A percentile compares a stretch with the other conserved stretches of the same genome.
Evolutionary conservation across 2,888 invertebrate species (phyloP).

Genomic region (Carterocephalus palaemon): DNA sequence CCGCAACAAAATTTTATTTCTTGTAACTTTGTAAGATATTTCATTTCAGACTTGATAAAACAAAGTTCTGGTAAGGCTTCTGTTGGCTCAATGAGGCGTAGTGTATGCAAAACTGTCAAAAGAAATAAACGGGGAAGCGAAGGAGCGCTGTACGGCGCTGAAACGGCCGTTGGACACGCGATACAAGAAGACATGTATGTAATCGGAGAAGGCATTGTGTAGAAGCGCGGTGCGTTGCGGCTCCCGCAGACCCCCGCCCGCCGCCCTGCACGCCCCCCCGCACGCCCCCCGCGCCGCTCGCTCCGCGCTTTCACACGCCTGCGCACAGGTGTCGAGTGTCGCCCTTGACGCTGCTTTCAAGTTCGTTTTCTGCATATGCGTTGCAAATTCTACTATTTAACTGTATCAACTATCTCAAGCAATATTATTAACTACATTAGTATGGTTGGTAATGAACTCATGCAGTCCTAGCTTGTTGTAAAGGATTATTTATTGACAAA

Average conservation of each 20-base stretch:
- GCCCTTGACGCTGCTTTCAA: conserved; percentile 70
- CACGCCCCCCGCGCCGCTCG: conserved; percentile 34
- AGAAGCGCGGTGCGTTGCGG: conserved; percentile 72
- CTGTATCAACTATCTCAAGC: conserved; percentile 4
- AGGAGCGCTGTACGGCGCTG: conserved; percentile 38
- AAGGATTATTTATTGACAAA: no score
- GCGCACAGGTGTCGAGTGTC: conserved; percentile 75
- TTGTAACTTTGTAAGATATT: neutral
- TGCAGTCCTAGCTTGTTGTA: no score
- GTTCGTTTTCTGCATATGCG: conserved; percentile 52
- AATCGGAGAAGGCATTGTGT: conserved; percentile 75
- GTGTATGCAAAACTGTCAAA: conserved; percentile 65
- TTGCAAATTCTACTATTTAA: conserved; percentile 27
- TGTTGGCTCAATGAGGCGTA: conserved; percentile 52
- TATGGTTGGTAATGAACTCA: conserved; percentile 3
- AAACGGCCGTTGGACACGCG: conserved; percentile 42
- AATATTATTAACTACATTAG: neutral
- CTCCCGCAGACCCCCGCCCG: conserved; percentile 33
- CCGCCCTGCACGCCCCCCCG: conserved; percentile 34
- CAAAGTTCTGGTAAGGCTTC: conserved; percentile 2
- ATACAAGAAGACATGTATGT: conserved; percentile 71
- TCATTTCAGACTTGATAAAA: neutral
- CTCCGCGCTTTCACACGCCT: conserved; percentile 70
- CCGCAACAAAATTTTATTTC: neutral
- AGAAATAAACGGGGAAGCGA: conserved; percentile 55